Base-by-base conservation (phyloP, 2,888 invertebrate genomes). In the Malthinus seriepunctatus region DNA sequence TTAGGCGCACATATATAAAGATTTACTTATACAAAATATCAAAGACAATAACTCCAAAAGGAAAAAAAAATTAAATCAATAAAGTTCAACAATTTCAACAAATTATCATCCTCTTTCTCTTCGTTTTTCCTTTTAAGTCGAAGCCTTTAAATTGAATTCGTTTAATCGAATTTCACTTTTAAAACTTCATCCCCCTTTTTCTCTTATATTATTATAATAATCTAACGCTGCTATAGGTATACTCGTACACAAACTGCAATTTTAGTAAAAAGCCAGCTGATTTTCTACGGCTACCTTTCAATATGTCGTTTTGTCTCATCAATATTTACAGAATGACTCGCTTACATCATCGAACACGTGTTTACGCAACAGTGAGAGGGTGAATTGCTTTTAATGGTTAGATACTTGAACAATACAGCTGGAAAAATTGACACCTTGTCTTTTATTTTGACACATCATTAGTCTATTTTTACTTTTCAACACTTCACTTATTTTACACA, bases 1-100 rank as follows among this genome's bases (percentile, higher is more conserved):
- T 73, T 71, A 72, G 73, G 69, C 69, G 67, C 65, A 69, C 63
- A 69, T 67, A 62, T 62, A 66, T 65, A 68, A 65, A 64, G 63
- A 57, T 63, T 66, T 58, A 57, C 53, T 52, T 63, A 65, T 53
- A 63, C 56, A 60, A 42, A 42, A 42, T 42, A 42, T 23, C 23
- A 23, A 23, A 23, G 23, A 23, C 23, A 23, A 23, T 23, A 23
- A 23, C 23, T 23, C 23, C 3, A 23, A 23, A 23, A 23, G 23
- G 23, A 2, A 23, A 2, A 23, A 23, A 23, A 23, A 23, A 23
- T 5, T 23, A 23, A 23, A 23, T 23, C 23, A 23, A 23, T 23
- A 5, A 23, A 23, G 23, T 5, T 23, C 23, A 23, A 23, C 23
- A 23, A 23, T 23, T 23, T 23, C 23, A 23, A 23, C 23, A 23